Evolutionary conservation across 2,888 invertebrate species (phyloP), one percentile per base, ranked within the genome.

Genomic region (Pyrrhia umbra): DNA sequence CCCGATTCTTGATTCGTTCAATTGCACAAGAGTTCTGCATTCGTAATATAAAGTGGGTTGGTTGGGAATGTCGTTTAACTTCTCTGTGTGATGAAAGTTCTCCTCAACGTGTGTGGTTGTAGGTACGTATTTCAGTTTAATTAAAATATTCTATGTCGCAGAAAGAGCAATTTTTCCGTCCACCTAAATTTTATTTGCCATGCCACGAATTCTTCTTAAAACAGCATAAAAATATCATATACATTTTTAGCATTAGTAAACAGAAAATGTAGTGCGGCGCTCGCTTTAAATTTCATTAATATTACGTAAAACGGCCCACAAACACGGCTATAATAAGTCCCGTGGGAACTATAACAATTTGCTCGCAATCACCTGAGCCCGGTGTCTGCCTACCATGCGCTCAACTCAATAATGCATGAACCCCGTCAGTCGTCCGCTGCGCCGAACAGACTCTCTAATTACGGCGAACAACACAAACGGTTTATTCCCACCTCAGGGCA

Each of bases 341-440:
- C 90, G 85, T 91, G 92, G 88, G 92, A 93, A 91, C 85, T 86
- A 87, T 88, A 88, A 88, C 91, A 89, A 87, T 90, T 90, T 88
- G 88, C 85, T 83, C 72, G 86, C 86, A 88, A 87, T 88, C 88
- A 85, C 85, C 85, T 83, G 79, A 83, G 83, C 85, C 80, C 78
- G 64, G 72, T 79, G 80, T 70, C 77, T 75, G 75, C 75, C 83
- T 79, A 80, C 75, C 83, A 80, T 82, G 83, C 85, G 81, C 83
- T 83, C 81, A 78, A 84, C 88, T 92, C 87, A 91, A 93, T 93
- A 92, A 92, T 93, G 88, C 90, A 93, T 90, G 86, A 88, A 85
- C 78, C 80, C 83, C 82, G 85, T 76, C 85, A 80, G 80, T 79
- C 87, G 83, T 86, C 87, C 86, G 82, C 85, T 84, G 83, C 78